Percentiles rank a stretch among this genome's conserved stretches.
phyloP scores from a whole-genome alignment of 2,113 vertebrate species.

The Pseudonaja textilis region DNA sequence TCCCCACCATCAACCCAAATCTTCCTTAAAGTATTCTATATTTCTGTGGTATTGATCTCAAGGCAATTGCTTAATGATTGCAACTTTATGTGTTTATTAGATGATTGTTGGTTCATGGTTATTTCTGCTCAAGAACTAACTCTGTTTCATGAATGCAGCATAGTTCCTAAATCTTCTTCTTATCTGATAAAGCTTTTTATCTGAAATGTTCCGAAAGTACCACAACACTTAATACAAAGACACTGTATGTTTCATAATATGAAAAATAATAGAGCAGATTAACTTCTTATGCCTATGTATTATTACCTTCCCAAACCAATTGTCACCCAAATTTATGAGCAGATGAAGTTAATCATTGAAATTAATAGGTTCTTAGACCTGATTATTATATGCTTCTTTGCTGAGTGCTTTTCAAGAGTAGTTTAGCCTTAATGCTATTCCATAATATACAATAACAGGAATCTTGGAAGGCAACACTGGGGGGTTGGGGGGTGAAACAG shows the following conservation, averaged over 20 bases:
- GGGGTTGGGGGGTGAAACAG: neutral
- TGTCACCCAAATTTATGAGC: neutral
- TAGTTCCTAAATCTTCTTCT: neutral
- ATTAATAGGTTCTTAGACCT: neutral
- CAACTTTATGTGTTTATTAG: neutral
- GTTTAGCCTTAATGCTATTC: neutral
- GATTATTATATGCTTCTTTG: neutral
- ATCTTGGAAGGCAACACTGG: neutral
- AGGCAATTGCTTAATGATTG: neutral
- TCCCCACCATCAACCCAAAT: neutral
- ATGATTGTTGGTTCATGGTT: neutral
- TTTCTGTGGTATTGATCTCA: neutral
- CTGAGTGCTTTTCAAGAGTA: neutral
- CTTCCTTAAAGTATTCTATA: neutral
- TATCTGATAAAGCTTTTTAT: neutral
- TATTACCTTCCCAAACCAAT: neutral
- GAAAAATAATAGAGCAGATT: neutral
- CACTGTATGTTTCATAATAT: neutral
- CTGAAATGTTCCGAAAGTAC: neutral
- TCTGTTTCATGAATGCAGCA: neutral
- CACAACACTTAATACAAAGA: neutral
- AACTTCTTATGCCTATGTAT: neutral
- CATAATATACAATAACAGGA: neutral
- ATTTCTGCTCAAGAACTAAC: neutral
- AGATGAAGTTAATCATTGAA: neutral